Evolutionary conservation across 1,140 invertebrate species (phyloP), one percentile per base, ranked within the genome.

Genomic region (Aphis craccivora): DNA sequence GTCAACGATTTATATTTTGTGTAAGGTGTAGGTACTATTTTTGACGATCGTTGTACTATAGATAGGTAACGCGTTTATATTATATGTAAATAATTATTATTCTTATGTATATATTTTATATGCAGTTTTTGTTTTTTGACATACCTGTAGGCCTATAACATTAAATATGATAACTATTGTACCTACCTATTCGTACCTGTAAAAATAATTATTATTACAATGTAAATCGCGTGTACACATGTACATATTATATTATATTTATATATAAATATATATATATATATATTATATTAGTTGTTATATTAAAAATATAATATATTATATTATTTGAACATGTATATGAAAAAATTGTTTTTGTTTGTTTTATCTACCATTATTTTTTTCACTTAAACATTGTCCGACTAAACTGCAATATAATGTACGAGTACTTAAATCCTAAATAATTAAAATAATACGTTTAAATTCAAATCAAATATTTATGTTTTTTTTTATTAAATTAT

Each of bases 221-320:
- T 76, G 60, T 76, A 76, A 76, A 76, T 67, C 60, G 30, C 11
- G 9, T 67, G 60, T 67, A 30, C 60, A 76, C 60, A n/a, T 76
- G 60, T 76, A 76, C 0, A 76, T 76, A 76, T 76, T 76, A 76
- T n/a, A n/a, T 76, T 76, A 76, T 76, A 67, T n/a, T 60, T 45
- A 45, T 45, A 45, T 45, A 45, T 53, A 40, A 40, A 40, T 60
- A 67, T 76, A 76, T 18, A 60, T 60, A 30, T 25, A 11, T 60
- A 76, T 76, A 67, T n/a, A 67, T n/a, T 76, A 76, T 76, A 76
- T 76, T 76, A 76, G 30, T 76, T 76, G 60, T 76, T 76, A 76
- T 76, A 76, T 76, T 76, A 76, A 76, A 76, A 67, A 76, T n/a
- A 76, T 60, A n/a, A 67, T n/a, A 67, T 67, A 67, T 67, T 67